phyloP scores from a whole-genome alignment of 1,140 invertebrate genomes.

The Planococcus citri region DNA sequence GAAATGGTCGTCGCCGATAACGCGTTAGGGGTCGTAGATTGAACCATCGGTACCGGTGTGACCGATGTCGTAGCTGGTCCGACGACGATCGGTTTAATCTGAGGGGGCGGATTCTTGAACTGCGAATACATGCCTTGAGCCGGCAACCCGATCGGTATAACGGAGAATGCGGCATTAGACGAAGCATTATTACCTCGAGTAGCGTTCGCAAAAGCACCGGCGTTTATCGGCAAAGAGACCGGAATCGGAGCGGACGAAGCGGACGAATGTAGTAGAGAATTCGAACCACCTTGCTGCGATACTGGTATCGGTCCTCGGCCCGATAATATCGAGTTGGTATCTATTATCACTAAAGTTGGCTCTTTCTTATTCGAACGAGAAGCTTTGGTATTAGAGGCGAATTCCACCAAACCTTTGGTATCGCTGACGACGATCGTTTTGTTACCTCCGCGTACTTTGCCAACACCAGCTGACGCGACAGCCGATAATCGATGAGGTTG shows the following conservation, averaged over 20 bases:
- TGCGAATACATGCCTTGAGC: slow-evolving; percentile 43
- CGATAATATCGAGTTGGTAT: slow-evolving; percentile 57
- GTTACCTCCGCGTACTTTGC: slow-evolving; percentile 32
- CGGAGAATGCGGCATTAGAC: slow-evolving; percentile 25
- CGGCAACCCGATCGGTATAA: slow-evolving; percentile 32
- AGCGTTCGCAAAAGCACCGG: slow-evolving; percentile 37
- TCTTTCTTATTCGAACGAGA: slow-evolving; percentile 50
- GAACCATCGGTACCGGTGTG: slow-evolving; percentile 26
- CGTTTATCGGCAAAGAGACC: slow-evolving; percentile 28
- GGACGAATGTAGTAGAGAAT: slow-evolving; percentile 1
- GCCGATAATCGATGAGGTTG: slow-evolving; percentile 32
- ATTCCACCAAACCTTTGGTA: slow-evolving; percentile 56
- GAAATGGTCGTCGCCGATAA: slow-evolving; percentile 6
- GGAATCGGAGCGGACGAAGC: slow-evolving; percentile 20
- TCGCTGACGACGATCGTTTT: slow-evolving; percentile 57
- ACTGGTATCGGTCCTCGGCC: slow-evolving; percentile 45
- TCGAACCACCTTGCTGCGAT: slow-evolving; percentile 23
- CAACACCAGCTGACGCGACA: slow-evolving; percentile 37
- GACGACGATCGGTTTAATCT: slow-evolving; percentile 25
- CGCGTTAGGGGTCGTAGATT: neutral
- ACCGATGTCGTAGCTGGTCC: slow-evolving; percentile 30
- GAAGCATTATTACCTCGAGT: slow-evolving; percentile 33
- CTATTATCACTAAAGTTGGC: slow-evolving; percentile 62
- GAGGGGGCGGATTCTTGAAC: slow-evolving; percentile 15
- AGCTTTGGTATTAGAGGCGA: slow-evolving; percentile 44